Evolutionary conservation across 2,113 vertebrate genomes (phyloP).

Genomic region (Coturnix japonica): DNA sequence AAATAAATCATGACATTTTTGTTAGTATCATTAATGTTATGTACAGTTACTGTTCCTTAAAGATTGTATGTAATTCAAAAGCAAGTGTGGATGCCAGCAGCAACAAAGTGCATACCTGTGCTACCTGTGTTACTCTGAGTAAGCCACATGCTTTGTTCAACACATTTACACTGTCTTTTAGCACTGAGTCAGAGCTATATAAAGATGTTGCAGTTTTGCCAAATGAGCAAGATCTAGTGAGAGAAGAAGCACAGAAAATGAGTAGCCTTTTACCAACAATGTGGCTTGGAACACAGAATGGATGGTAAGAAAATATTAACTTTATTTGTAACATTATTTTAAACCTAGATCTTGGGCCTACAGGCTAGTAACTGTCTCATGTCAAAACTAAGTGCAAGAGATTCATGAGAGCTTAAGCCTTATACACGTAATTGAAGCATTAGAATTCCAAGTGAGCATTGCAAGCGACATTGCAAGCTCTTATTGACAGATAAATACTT

Average conservation of each 20-base stretch:
- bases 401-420: background rate
- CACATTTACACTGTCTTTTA: constrained; percentile 28
- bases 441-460: background rate
- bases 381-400: background rate
- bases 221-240: constrained; percentile 91
- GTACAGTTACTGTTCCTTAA: background rate
- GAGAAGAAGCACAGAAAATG: constrained; percentile 98
- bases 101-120: background rate
- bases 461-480: background rate
- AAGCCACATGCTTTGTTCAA: background rate
- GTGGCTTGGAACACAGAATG: constrained; percentile 98
- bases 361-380: background rate
- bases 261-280: constrained; percentile 96
- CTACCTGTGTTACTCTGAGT: background rate
- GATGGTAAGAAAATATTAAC: constrained; percentile 84
- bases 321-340: background rate
- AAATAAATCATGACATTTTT: background rate
- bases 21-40: background rate
- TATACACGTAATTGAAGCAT: background rate
- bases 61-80: background rate
- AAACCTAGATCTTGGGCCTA: background rate
- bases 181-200: constrained; percentile 86
- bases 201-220: constrained; percentile 87
- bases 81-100: background rate
- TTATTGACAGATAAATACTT: background rate